These are phyloP conservation scores for Hanleya hanleyi DNA, from an alignment of 2,888 invertebrate species.

Conservation along the genomic window DNA sequence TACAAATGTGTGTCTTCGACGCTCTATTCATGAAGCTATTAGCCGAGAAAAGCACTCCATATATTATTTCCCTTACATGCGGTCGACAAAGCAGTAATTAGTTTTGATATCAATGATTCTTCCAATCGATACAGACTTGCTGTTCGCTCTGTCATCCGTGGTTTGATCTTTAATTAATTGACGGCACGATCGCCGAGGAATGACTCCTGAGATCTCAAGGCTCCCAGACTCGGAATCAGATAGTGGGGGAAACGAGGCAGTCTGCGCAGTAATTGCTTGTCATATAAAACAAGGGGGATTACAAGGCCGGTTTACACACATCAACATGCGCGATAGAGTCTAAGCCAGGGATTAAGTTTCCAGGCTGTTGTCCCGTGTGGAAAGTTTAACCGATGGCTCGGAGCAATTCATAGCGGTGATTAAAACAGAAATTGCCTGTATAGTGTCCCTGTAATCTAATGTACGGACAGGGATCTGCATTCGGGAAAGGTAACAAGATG, in stretches of 20 bases:
- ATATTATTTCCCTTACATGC: neutral
- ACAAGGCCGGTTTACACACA: neutral
- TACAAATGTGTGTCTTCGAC: neutral
- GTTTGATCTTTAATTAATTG: conserved; percentile 11
- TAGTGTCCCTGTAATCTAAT: neutral
- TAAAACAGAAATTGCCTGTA: neutral
- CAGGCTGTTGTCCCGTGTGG: conserved; percentile 5
- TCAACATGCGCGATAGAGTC: neutral
- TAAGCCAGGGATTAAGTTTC: neutral
- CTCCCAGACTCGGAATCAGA: neutral
- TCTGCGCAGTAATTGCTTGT: conserved; percentile 4
- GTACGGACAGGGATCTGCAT: neutral
- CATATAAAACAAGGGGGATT: conserved; percentile 7
- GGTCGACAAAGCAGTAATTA: conserved; percentile 8
- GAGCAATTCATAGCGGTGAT: neutral
- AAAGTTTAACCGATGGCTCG: neutral
- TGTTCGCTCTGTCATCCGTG: conserved; percentile 5
- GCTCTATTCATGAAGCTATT: neutral
- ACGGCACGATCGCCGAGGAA: neutral
- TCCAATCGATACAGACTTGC: neutral
- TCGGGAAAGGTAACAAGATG: neutral
- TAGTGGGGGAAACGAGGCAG: no score
- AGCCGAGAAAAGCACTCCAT: neutral
- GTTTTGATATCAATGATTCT: conserved; percentile 7
- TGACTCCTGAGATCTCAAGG: neutral